Evolutionary conservation across 92 coral and sea anemone species (phyloP), one percentile per base, ranked within the genome.

Genomic region (Siderastrea radians): DNA sequence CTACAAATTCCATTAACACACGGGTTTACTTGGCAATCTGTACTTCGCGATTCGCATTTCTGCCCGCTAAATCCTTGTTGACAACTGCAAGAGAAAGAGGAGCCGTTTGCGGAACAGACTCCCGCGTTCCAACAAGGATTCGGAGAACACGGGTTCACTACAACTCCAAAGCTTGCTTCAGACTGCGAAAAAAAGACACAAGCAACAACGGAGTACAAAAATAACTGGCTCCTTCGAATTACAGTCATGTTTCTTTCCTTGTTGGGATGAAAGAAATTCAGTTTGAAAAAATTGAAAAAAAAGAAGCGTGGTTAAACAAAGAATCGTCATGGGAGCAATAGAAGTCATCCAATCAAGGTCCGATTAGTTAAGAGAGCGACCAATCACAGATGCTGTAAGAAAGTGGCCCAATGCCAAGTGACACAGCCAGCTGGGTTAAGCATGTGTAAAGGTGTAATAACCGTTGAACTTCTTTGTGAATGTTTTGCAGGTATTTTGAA

Each of bases 61-160:
- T 79, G 81, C 59, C 99, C 99, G 15, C 77, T 83, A 77, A 90
- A 97, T 68, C 98, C 98, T 75, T 81, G 87, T 9, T 72, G 82
- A 83, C 99, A 96, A 62, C 89, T 88, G 77, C 99, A 97, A 83
- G n/a, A 65, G 92, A 91, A 94, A 67, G 88, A 63, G 9, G 91
- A 88, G 70, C 94, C 98, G 60, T 94, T 94, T 58, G 90, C 53
- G 38, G 84, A 72, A 59, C 99, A 97, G 60, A 89, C 43, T 45
- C 99, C 99, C 12, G 81, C 92, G 89, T 97, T 97, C 73, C 72
- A 91, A 75, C 99, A 97, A n/a, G 98, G 99, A 62, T 95, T 88
- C 45, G 98, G 94, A 46, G 95, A 88, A 85, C 99, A 97, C 45
- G 93, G 94, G 81, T 86, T 55, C 38, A 50, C 49, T 15, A 88